Conservation (phyloP, 2,888 invertebrate species). For the Eupeodes latifasciatus region DNA sequence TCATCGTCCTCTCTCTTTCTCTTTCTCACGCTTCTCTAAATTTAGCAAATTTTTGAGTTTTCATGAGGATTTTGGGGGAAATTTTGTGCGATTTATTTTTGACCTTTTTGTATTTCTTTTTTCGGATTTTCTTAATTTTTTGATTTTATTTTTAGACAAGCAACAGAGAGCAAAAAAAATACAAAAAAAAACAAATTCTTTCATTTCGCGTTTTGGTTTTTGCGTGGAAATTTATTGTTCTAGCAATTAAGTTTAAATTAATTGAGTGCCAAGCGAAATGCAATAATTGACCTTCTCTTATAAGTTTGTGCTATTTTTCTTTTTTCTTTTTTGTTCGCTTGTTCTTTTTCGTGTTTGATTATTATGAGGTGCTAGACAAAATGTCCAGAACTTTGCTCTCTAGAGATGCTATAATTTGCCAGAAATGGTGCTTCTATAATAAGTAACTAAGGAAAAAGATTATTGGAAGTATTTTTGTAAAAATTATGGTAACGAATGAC, state of each 20-base stretch:
- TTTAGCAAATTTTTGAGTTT: slow-evolving; percentile 35
- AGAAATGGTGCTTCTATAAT: neutral
- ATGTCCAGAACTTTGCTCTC: slow-evolving; percentile 76
- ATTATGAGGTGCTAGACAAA: slow-evolving; percentile 78
- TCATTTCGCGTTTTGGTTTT: slow-evolving; percentile 24
- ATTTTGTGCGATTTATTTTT: slow-evolving; percentile 71
- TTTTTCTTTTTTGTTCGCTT: neutral
- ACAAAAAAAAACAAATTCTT: slow-evolving; percentile 46
- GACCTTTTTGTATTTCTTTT: slow-evolving; percentile 70
- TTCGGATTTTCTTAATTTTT: slow-evolving; percentile 55
- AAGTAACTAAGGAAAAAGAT: neutral
- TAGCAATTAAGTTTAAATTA: slow-evolving; percentile 71
- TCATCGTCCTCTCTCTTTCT: slow-evolving; percentile 3
- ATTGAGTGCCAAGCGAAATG: slow-evolving; percentile 78
- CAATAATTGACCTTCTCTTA: slow-evolving; percentile 82
- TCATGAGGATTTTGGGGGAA: slow-evolving; percentile 60
- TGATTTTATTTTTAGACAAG: slow-evolving; percentile 66
- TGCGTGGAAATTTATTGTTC: slow-evolving; percentile 69
- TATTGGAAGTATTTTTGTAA: neutral
- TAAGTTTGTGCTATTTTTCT: slow-evolving; percentile 58
- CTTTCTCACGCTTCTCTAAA: slow-evolving; percentile 33
- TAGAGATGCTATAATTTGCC: neutral
- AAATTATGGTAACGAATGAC: too few relatives aligned
- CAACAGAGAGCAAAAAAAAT: slow-evolving; percentile 6
- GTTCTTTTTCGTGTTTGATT: slow-evolving; percentile 3